These are phyloP conservation scores for Hipparchia semele DNA, from an alignment of 2,888 invertebrate genomes.

Conservation along the genomic window DNA sequence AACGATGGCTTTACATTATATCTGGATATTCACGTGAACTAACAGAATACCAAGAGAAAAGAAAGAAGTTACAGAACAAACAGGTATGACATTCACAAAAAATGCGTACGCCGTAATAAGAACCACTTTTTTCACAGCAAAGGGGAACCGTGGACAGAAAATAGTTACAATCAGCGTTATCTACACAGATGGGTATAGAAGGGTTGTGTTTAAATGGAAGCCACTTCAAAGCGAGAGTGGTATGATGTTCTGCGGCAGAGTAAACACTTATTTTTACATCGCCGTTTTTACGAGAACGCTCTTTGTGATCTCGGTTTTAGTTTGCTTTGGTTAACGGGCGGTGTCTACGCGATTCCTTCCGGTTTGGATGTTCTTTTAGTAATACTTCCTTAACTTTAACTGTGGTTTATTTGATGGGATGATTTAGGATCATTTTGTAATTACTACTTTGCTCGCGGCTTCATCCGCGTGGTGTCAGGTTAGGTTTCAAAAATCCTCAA, in stretches of 20 bases:
- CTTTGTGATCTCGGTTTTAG: conserved; percentile 57
- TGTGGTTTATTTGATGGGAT: neutral
- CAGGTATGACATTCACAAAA: neutral
- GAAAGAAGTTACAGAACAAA: neutral
- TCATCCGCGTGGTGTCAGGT: too few species aligned
- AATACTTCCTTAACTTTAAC: neutral
- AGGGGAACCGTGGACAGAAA: conserved; percentile 28
- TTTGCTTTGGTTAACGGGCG: conserved; percentile 45
- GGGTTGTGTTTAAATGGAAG: conserved; percentile 74
- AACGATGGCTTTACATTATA: too few species aligned
- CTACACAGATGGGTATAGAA: conserved; percentile 56
- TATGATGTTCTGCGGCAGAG: conserved; percentile 65
- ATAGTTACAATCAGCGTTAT: conserved; percentile 43
- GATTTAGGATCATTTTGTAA: neutral
- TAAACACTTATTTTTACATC: conserved; percentile 72
- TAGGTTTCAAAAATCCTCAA: too few species aligned
- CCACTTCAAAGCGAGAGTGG: conserved; percentile 73
- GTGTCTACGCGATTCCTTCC: conserved; percentile 45
- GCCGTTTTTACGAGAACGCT: conserved; percentile 66
- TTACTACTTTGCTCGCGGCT: neutral
- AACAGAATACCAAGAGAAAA: neutral
- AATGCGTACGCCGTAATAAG: neutral
- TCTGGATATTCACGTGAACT: too few species aligned
- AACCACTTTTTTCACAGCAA: conserved; percentile 14
- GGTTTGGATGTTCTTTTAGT: conserved; percentile 40